phyloP scores from a whole-genome alignment of 2,888 invertebrate genomes.

The Philhelius pedissequus region DNA sequence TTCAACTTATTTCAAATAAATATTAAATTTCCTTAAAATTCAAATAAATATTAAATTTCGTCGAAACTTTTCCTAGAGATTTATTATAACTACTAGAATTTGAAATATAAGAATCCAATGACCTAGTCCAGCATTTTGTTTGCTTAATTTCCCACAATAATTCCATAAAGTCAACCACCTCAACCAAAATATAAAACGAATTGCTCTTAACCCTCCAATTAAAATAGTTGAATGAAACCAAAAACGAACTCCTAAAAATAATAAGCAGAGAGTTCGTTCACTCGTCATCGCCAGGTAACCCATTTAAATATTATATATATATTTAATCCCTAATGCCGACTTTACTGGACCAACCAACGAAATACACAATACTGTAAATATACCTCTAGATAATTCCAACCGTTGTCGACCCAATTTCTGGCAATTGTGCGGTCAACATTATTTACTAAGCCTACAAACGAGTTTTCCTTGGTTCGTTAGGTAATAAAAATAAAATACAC shows the following conservation, averaged over 20 bases:
- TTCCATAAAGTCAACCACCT: background rate
- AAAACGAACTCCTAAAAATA: background rate
- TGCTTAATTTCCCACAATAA: background rate
- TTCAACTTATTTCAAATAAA: no score
- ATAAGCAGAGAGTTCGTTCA: conserved; percentile 57
- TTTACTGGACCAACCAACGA: conserved; percentile 6
- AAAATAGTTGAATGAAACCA: background rate
- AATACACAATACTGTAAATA: conserved; percentile 6
- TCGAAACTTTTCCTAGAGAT: no score
- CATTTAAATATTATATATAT: conserved; percentile 48
- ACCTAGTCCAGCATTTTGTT: background rate
- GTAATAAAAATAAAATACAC: conserved; percentile 32
- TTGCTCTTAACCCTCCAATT: conserved; percentile 3
- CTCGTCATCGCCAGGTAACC: conserved; percentile 34
- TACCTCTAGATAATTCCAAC: conserved; percentile 6
- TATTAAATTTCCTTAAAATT: no score
- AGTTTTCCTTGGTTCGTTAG: conserved; percentile 17
- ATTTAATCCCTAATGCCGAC: background rate
- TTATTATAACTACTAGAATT: no score
- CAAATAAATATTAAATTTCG: no score
- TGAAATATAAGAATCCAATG: no score
- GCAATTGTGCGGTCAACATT: conserved; percentile 63
- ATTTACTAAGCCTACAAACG: conserved; percentile 40
- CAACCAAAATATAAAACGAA: conserved; percentile 44
- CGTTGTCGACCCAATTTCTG: conserved; percentile 54